phyloP scores from a whole-genome alignment of 2,113 vertebrate species.

The Scopus umbretta region DNA sequence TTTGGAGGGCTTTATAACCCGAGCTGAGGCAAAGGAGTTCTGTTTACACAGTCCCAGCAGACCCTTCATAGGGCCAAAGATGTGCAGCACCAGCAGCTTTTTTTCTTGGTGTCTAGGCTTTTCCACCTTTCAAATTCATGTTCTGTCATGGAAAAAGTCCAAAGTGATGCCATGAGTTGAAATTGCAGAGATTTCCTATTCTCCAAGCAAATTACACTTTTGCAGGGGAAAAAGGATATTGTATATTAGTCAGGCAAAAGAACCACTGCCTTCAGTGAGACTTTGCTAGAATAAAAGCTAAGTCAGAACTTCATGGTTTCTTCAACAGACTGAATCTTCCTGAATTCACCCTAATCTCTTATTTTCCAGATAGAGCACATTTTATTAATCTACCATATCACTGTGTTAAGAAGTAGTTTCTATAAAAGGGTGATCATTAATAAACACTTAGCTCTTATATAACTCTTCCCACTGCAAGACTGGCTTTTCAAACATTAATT shows the following conservation, averaged over 20 bases:
- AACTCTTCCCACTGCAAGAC: conserved; percentile 30
- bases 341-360: not conserved
- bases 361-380: not conserved
- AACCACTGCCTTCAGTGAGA: not conserved
- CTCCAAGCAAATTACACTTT: not conserved
- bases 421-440: not conserved
- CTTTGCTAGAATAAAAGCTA: not conserved
- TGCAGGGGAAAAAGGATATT: not conserved
- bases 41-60: not conserved
- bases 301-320: not conserved
- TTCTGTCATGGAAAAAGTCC: not conserved
- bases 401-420: not conserved
- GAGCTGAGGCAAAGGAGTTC: not conserved
- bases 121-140: not conserved
- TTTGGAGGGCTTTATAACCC: not conserved
- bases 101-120: not conserved
- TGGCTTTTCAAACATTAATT: conserved; percentile 50
- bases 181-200: not conserved
- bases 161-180: not conserved
- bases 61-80: not conserved
- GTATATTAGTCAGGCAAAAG: not conserved
- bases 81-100: not conserved
- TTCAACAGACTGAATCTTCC: not conserved
- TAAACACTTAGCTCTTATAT: conserved; percentile 28
- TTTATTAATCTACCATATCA: conserved; percentile 11